Evolutionary conservation across 2,113 vertebrate genomes (phyloP).

Genomic region (Python bivittatus): DNA sequence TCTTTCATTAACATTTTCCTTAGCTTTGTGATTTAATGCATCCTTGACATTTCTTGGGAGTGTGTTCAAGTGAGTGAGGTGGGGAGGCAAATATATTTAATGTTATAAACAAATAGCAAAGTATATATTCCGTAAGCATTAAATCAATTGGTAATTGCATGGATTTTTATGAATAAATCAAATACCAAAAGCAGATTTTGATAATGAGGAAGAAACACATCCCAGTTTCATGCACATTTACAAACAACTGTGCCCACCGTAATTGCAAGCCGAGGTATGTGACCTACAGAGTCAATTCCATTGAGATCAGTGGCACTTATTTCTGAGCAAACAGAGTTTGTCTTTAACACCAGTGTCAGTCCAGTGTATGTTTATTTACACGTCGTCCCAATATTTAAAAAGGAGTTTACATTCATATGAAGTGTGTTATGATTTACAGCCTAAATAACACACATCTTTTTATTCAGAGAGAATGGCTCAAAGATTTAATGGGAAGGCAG

Average conservation of each 20-base stretch:
- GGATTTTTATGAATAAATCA: not conserved
- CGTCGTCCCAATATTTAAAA: not conserved
- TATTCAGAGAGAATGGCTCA: not conserved
- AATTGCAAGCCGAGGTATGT: not conserved
- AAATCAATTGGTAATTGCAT: not conserved
- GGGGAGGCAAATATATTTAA: not conserved
- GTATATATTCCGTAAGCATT: not conserved
- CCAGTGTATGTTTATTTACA: not conserved
- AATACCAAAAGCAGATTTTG: not conserved
- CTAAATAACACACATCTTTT: not conserved
- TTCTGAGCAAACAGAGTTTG: not conserved
- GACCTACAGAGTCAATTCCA: not conserved
- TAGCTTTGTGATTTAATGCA: not conserved
- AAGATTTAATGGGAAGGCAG: not conserved
- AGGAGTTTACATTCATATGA: not conserved
- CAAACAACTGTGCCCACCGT: not conserved
- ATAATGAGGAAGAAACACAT: not conserved
- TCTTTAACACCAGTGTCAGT: not conserved
- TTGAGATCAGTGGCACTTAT: not conserved
- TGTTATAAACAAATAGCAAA: not conserved
- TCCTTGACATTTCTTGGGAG: not conserved
- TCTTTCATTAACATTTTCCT: not conserved
- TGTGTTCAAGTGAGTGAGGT: not conserved
- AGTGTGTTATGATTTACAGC: not conserved
- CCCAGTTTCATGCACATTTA: too few species aligned